Conservation (phyloP, 2,797 vertebrate genomes). For the Agapornis canus region DNA sequence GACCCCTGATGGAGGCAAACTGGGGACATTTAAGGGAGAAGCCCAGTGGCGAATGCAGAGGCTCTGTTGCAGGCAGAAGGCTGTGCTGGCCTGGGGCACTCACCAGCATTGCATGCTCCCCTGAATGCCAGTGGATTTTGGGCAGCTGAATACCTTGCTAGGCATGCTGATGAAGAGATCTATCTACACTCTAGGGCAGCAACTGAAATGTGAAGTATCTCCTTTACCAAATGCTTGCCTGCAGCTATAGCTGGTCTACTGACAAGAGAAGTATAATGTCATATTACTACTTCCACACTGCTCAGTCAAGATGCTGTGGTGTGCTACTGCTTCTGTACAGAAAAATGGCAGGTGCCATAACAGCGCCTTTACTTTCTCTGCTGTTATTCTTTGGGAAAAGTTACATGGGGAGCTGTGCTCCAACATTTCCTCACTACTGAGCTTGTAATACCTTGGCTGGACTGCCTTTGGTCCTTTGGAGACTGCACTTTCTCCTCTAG, state of each 20-base stretch:
- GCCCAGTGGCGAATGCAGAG: rapidly evolving
- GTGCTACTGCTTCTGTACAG: neutral
- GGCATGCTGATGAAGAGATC: neutral
- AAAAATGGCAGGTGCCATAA: neutral
- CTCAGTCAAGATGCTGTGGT: neutral
- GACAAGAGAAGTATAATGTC: neutral
- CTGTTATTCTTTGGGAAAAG: neutral
- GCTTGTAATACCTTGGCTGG: neutral
- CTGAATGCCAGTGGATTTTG: rapidly evolving
- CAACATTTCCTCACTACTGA: neutral
- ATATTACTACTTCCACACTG: neutral
- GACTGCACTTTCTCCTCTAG: slow-evolving; percentile 15
- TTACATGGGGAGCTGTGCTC: neutral
- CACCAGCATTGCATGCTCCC: rapidly evolving
- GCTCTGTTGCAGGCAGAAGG: neutral
- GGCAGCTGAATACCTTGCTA: neutral
- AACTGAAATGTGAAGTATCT: neutral
- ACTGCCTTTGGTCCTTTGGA: slow-evolving; percentile 20
- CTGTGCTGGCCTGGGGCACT: neutral
- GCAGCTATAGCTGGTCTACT: neutral
- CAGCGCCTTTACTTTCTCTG: neutral
- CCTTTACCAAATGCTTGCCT: neutral
- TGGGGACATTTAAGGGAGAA: neutral
- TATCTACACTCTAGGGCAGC: neutral
- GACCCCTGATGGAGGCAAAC: neutral